Evolutionary conservation across 2,888 invertebrate genomes (phyloP).

Genomic region (Acrobasis repandana): DNA sequence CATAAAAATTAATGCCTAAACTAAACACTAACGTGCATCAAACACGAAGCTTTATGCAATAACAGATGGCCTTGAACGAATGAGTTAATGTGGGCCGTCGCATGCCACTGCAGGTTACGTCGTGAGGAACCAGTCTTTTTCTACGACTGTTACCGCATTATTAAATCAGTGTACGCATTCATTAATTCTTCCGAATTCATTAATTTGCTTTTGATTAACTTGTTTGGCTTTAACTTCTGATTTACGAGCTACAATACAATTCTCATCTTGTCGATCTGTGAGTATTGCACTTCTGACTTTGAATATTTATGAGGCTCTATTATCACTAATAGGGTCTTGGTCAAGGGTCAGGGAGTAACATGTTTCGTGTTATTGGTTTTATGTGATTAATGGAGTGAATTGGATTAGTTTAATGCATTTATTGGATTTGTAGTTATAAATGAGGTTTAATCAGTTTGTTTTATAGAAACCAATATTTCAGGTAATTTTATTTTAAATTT

Average conservation of each 20-base stretch:
- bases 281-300: no score
- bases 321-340: background rate
- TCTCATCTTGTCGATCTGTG: background rate
- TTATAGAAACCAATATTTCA: no score
- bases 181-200: constrained; percentile 20
- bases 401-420: background rate
- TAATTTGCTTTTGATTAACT: constrained; percentile 3
- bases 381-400: background rate
- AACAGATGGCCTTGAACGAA: constrained; percentile 62
- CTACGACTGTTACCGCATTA: constrained; percentile 21
- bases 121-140: constrained; percentile 18
- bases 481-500: no score
- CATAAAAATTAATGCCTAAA: constrained; percentile 32
- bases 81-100: constrained; percentile 57
- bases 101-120: constrained; percentile 35
- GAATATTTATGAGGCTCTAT: background rate
- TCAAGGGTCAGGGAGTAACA: background rate
- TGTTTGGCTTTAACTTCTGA: background rate
- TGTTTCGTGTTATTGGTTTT: background rate
- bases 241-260: background rate
- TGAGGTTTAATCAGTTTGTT: no score
- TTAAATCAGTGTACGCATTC: constrained; percentile 20
- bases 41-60: constrained; percentile 51
- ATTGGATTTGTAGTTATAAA: no score
- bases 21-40: constrained; percentile 35